These are phyloP conservation scores for Sceliomorpha sp. DNA, from an alignment of 2,888 invertebrate species.

Conservation along the genomic window DNA sequence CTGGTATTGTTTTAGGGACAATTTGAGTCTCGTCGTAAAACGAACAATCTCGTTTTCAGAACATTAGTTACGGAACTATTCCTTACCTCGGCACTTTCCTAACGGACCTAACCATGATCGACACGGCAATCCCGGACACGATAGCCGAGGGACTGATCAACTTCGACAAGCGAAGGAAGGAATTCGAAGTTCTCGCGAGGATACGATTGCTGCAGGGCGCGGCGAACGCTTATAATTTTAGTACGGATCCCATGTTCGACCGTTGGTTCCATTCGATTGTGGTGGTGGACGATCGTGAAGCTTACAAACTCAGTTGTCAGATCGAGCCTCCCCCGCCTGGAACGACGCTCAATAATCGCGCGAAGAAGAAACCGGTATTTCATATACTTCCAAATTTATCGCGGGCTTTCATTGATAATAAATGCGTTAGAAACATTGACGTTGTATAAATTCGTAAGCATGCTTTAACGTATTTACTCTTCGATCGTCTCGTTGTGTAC, in stretches of 20 bases:
- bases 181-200: slow-evolving; percentile 99
- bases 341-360: slow-evolving; percentile 71
- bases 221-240: slow-evolving; percentile 96
- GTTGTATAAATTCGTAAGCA: too few relatives aligned
- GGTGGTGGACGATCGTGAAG: slow-evolving; percentile 94
- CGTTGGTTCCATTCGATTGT: slow-evolving; percentile 97
- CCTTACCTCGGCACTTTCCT: slow-evolving; percentile 99
- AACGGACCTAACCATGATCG: slow-evolving; percentile 99
- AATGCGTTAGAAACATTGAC: too few relatives aligned
- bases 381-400: too few relatives aligned
- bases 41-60: too few relatives aligned
- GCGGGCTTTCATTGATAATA: too few relatives aligned
- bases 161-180: slow-evolving; percentile 98
- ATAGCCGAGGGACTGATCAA: slow-evolving; percentile 93
- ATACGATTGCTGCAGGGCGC: slow-evolving; percentile 97
- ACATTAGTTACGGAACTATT: slow-evolving; percentile 95
- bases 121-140: slow-evolving; percentile 95
- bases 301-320: slow-evolving; percentile 93
- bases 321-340: slow-evolving; percentile 86
- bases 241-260: slow-evolving; percentile 92
- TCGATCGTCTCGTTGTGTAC: too few relatives aligned
- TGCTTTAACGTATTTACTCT: too few relatives aligned
- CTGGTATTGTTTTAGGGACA: too few relatives aligned
- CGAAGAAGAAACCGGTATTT: slow-evolving; percentile 71
- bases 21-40: too few relatives aligned